Conservation (phyloP, 2,113 vertebrate species). For the Phrynosoma blainvillii region DNA sequence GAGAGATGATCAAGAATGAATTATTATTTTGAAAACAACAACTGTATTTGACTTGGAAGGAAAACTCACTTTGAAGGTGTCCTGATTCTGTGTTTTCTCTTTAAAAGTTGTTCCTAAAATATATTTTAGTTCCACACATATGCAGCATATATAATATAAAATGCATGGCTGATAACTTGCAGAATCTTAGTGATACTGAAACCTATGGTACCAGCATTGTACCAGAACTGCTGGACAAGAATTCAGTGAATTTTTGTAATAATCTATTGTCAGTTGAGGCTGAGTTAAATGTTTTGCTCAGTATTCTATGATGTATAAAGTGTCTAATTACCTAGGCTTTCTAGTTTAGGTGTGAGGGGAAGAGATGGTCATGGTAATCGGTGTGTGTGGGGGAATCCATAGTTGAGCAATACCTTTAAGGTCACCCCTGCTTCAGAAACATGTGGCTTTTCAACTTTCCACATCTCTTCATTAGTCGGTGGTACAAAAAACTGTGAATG, state of each 20-base stretch:
- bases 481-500: no score
- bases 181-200: slow-evolving; percentile 19
- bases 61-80: neutral
- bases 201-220: slow-evolving; percentile 28
- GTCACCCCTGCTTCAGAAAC: no score
- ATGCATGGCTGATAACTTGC: slow-evolving; percentile 9
- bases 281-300: neutral
- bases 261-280: slow-evolving; percentile 23
- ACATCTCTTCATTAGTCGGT: no score
- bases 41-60: fast-evolving
- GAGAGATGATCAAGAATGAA: neutral
- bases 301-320: slow-evolving; percentile 34
- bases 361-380: no score
- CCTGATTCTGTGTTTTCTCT: neutral
- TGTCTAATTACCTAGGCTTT: neutral
- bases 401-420: no score
- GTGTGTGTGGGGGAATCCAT: no score
- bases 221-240: slow-evolving; percentile 11
- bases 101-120: neutral
- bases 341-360: neutral
- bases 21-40: neutral
- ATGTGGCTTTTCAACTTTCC: no score
- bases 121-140: neutral
- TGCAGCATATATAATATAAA: neutral
- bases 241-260: slow-evolving; percentile 29